These are phyloP conservation scores for Melinopterus prodromus DNA, from an alignment of 2,888 invertebrate genomes.

Conservation along the genomic window DNA sequence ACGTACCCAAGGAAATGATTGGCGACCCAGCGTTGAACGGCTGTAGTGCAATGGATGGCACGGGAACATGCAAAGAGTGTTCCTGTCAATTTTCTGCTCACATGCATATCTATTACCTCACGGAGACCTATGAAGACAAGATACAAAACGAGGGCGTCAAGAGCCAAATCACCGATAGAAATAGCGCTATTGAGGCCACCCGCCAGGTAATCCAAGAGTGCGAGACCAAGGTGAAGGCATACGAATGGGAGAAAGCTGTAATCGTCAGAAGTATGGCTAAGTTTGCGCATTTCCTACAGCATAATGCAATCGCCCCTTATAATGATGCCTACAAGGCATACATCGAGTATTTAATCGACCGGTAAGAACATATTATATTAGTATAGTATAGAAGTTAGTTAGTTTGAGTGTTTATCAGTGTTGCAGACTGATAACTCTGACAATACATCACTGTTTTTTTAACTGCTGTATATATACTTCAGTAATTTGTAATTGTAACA, in stretches of 20 bases:
- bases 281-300: constrained; percentile 54
- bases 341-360: constrained; percentile 51
- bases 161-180: not conserved
- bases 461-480: not conserved
- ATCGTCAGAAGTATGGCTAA: constrained; percentile 51
- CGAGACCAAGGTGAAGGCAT: constrained; percentile 28
- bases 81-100: constrained; percentile 49
- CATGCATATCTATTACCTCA: constrained; percentile 55
- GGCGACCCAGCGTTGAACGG: constrained; percentile 50
- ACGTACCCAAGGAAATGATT: constrained; percentile 52
- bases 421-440: too few species aligned
- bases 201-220: constrained; percentile 5
- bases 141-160: constrained; percentile 44
- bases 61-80: constrained; percentile 43
- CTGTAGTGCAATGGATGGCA: constrained; percentile 50
- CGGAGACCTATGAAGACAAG: constrained; percentile 47
- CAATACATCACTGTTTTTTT: not conserved
- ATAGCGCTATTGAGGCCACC: constrained; percentile 8
- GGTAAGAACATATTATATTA: constrained; percentile 41
- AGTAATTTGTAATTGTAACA: not conserved
- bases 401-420: too few species aligned
- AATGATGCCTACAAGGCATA: constrained; percentile 54
- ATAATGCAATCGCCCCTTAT: constrained; percentile 53
- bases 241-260: constrained; percentile 47
- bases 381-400: constrained; percentile 4